Conservation (phyloP, 2,797 vertebrate species). For the Tolypeutes matacus region DNA sequence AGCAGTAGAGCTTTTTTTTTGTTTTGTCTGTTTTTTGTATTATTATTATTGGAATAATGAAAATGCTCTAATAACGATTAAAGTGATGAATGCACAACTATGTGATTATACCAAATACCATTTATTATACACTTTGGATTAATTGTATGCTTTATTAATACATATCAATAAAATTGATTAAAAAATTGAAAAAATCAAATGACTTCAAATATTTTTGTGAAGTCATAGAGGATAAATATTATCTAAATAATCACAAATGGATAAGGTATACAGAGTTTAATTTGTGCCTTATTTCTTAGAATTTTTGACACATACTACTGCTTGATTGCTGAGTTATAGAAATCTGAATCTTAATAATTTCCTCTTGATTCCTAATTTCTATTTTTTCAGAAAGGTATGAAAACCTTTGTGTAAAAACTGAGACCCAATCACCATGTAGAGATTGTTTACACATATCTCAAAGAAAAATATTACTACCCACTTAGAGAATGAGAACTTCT, state of each 20-base stretch:
- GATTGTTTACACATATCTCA: conserved; percentile 17
- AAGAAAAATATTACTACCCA: conserved; percentile 28
- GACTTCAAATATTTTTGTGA: conserved; percentile 22
- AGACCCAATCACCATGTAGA: background rate
- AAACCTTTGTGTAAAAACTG: conserved; percentile 50
- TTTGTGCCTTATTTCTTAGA: background rate
- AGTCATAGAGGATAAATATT: background rate
- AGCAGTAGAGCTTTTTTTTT: too few relatives aligned
- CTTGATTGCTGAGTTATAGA: background rate
- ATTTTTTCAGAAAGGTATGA: conserved; percentile 28
- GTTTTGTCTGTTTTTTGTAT: too few relatives aligned
- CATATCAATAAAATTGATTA: too few relatives aligned
- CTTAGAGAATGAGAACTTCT: background rate
- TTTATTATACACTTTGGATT: too few relatives aligned
- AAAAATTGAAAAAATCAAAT: background rate
- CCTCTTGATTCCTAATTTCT: conserved; percentile 41
- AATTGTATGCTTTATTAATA: too few relatives aligned
- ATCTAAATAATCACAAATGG: conserved; percentile 17
- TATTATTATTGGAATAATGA: too few relatives aligned
- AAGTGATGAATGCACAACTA: too few relatives aligned
- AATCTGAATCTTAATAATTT: conserved; percentile 26
- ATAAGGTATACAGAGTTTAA: background rate
- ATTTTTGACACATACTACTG: background rate
- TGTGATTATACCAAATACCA: too few relatives aligned
- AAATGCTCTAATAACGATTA: too few relatives aligned